Percentiles rank a stretch among this genome's conserved stretches.
Conservation (phyloP, 2,113 vertebrate genomes). For the Paralichthys olivaceus region DNA sequence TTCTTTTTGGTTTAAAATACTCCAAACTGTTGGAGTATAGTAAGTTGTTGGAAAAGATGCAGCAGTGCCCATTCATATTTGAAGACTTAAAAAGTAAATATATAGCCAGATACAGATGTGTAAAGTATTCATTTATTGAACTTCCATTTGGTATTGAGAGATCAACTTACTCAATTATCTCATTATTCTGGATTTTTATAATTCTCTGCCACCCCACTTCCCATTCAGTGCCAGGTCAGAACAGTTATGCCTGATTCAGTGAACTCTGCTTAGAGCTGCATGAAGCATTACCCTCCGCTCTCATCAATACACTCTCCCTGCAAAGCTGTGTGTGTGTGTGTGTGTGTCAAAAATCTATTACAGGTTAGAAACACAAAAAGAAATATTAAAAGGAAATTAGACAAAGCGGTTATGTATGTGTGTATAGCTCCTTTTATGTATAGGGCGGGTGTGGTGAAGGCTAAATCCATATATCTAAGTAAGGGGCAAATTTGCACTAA, state of each 20-base stretch:
- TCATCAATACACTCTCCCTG: conserved; percentile 36
- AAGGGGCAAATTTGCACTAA: neutral
- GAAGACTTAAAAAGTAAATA: too few relatives aligned
- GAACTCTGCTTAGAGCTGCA: conserved; percentile 53
- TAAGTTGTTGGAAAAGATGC: too few relatives aligned
- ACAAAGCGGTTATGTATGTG: neutral
- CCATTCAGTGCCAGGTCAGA: conserved; percentile 56
- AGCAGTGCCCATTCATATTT: too few relatives aligned
- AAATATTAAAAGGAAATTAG: neutral
- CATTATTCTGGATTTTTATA: conserved; percentile 4
- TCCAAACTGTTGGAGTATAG: too few relatives aligned
- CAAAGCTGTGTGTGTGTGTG: neutral
- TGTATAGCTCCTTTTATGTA: conserved; percentile 21
- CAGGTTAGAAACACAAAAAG: neutral
- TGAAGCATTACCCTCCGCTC: conserved; percentile 58
- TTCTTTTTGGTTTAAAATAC: too few relatives aligned
- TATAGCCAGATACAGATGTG: too few relatives aligned
- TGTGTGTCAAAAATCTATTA: neutral
- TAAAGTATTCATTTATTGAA: neutral
- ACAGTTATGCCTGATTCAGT: conserved; percentile 72
- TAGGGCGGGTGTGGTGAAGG: neutral
- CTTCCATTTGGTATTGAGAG: neutral
- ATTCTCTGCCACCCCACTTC: conserved; percentile 18
- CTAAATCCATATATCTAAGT: conserved; percentile 25
- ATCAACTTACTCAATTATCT: conserved; percentile 20